Conservation (phyloP, 1,140 invertebrate species). For the Ooceraea biroi region DNA sequence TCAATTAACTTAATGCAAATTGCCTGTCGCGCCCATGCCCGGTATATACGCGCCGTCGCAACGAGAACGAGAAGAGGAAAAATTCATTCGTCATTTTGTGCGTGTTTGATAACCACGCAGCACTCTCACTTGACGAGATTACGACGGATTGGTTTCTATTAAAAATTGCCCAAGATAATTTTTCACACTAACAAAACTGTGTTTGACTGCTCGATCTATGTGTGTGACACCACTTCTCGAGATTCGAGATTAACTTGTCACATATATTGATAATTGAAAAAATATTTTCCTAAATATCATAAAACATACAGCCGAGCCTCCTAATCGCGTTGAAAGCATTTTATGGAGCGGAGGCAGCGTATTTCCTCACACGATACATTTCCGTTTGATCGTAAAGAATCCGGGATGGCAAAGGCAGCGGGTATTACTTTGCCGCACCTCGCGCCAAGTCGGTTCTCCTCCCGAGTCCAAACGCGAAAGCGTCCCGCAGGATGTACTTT, state of each 20-base stretch:
- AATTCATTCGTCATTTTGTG: slow-evolving; percentile 66
- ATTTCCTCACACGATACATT: slow-evolving; percentile 28
- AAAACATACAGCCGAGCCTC: slow-evolving; percentile 1
- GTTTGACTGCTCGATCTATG: background rate
- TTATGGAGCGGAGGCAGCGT: background rate
- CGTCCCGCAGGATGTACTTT: slow-evolving; percentile 45
- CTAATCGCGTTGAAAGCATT: slow-evolving; percentile 52
- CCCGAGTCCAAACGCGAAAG: slow-evolving; percentile 32
- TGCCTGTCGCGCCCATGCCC: slow-evolving; percentile 71
- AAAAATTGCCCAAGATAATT: slow-evolving; percentile 53
- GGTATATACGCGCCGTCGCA: slow-evolving; percentile 37
- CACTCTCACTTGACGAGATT: slow-evolving; percentile 18
- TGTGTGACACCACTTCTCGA: too few species aligned
- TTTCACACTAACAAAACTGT: too few species aligned
- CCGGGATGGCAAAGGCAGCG: slow-evolving; percentile 50
- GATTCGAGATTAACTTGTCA: too few species aligned
- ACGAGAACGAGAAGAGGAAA: slow-evolving; percentile 46
- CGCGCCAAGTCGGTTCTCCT: slow-evolving; percentile 2
- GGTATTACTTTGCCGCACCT: slow-evolving; percentile 13
- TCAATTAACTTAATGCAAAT: slow-evolving; percentile 77
- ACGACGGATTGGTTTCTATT: slow-evolving; percentile 41
- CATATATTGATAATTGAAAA: background rate
- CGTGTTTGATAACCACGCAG: slow-evolving; percentile 45
- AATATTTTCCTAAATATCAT: slow-evolving; percentile 22
- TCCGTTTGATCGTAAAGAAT: slow-evolving; percentile 61